Percentiles rank a stretch among this genome's conserved stretches.
phyloP scores from a whole-genome alignment of 2,797 vertebrate genomes.

The Lagodon rhomboides region DNA sequence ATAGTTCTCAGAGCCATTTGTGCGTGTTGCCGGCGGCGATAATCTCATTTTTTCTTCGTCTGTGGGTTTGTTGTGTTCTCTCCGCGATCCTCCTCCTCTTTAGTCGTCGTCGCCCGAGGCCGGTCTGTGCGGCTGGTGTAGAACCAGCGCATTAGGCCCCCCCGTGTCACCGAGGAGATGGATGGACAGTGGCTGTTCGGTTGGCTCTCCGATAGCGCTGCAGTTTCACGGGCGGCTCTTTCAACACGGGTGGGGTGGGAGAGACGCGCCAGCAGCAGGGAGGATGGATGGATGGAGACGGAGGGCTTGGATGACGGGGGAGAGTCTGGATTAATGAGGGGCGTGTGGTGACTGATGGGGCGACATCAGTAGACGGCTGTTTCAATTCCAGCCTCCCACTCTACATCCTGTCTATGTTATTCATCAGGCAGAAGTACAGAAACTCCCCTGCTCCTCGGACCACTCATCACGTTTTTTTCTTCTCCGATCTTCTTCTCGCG shows the following conservation, averaged over 20 bases:
- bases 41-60: slow-evolving; percentile 23
- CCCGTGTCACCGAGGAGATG: slow-evolving; percentile 70
- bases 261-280: slow-evolving; percentile 61
- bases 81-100: slow-evolving; percentile 31
- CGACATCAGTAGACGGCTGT: slow-evolving; percentile 77
- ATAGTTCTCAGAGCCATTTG: slow-evolving; percentile 47
- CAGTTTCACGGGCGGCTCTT: slow-evolving; percentile 62
- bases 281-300: slow-evolving; percentile 56
- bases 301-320: slow-evolving; percentile 46
- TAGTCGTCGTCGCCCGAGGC: slow-evolving; percentile 42
- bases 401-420: slow-evolving; percentile 71
- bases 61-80: slow-evolving; percentile 42
- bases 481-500: neutral
- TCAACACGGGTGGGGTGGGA: slow-evolving; percentile 43
- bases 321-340: slow-evolving; percentile 79
- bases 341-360: slow-evolving; percentile 79
- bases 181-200: slow-evolving; percentile 70
- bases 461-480: neutral
- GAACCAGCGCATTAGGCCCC: slow-evolving; percentile 59
- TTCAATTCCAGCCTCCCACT: slow-evolving; percentile 81
- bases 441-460: slow-evolving; percentile 33
- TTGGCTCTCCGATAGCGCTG: slow-evolving; percentile 59
- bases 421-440: slow-evolving; percentile 56
- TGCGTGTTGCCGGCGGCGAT: slow-evolving; percentile 32
- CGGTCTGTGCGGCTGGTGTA: slow-evolving; percentile 37